Conservation (phyloP, 2,113 vertebrate species). For the Atherinomorus stipes region DNA sequence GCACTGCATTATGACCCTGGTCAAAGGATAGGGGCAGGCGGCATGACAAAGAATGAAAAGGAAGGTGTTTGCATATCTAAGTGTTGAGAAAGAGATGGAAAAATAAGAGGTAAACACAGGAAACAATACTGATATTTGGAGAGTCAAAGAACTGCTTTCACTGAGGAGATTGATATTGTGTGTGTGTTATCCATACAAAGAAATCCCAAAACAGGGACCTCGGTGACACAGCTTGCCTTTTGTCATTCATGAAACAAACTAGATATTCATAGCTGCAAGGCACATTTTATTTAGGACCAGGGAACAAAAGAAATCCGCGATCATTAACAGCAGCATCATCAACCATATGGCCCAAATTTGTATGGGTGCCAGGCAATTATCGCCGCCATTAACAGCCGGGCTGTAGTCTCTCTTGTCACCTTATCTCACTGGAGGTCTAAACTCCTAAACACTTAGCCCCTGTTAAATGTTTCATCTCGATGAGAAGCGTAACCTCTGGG, state of each 20-base stretch:
- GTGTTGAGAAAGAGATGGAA: conserved; percentile 7
- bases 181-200: conserved; percentile 11
- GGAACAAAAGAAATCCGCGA: neutral
- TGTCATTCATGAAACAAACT: conserved; percentile 2
- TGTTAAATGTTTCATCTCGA: conserved; percentile 65
- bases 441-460: conserved; percentile 33
- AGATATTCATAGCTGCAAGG: conserved; percentile 1
- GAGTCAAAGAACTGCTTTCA: conserved; percentile 19
- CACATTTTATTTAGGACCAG: neutral
- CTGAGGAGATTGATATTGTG: conserved; percentile 17
- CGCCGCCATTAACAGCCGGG: conserved; percentile 41
- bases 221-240: neutral
- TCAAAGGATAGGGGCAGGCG: conserved; percentile 35
- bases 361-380: conserved; percentile 12
- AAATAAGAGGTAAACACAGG: neutral
- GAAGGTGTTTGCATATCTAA: neutral
- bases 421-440: conserved; percentile 44
- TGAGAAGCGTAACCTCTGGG: conserved; percentile 48
- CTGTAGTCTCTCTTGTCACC: conserved; percentile 35
- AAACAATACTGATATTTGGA: conserved; percentile 21
- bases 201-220: neutral
- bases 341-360: conserved; percentile 12
- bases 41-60: conserved; percentile 29
- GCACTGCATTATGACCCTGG: conserved; percentile 49
- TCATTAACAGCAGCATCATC: conserved; percentile 14